These are phyloP conservation scores for Callosobruchus maculatus DNA, from an alignment of 2,888 invertebrate genomes.

Conservation along the genomic window DNA sequence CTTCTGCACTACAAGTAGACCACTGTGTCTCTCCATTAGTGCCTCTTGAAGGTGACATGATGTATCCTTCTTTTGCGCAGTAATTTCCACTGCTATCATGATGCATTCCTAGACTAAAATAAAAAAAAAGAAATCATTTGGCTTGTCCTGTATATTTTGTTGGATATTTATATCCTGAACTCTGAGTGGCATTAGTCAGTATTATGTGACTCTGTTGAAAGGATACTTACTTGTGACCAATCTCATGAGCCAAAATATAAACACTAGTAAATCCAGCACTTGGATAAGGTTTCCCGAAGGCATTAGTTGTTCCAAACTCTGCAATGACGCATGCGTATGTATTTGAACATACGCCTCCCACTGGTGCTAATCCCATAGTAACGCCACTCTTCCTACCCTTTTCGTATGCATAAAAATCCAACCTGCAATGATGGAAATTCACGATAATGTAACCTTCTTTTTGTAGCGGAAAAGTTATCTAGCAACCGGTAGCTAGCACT, in stretches of 20 bases:
- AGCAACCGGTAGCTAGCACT: no score
- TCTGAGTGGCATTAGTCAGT: no score
- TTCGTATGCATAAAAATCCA: conserved; percentile 71
- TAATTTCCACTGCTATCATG: conserved; percentile 71
- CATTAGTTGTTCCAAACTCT: conserved; percentile 71
- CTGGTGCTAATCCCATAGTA: conserved; percentile 80
- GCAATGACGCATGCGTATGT: conserved; percentile 74
- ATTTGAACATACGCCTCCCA: conserved; percentile 70
- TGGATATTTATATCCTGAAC: no score
- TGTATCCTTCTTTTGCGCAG: conserved; percentile 73
- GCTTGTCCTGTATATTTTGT: no score
- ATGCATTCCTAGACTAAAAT: conserved; percentile 70
- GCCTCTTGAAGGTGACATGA: conserved; percentile 79
- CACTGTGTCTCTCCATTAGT: conserved; percentile 74
- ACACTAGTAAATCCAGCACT: conserved; percentile 82
- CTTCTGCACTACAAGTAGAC: conserved; percentile 70
- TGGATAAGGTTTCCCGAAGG: conserved; percentile 73
- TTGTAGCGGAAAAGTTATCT: no score
- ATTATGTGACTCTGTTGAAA: no score
- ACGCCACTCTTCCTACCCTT: conserved; percentile 67
- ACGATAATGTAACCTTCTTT: no score
- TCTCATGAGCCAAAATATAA: conserved; percentile 79
- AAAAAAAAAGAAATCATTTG: no score
- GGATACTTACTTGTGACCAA: conserved; percentile 69
- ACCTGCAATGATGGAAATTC: conserved; percentile 44